Percentiles rank a stretch among this genome's conserved stretches.
Conservation (phyloP, 2,888 invertebrate genomes). For the Nemurella pictetii region DNA sequence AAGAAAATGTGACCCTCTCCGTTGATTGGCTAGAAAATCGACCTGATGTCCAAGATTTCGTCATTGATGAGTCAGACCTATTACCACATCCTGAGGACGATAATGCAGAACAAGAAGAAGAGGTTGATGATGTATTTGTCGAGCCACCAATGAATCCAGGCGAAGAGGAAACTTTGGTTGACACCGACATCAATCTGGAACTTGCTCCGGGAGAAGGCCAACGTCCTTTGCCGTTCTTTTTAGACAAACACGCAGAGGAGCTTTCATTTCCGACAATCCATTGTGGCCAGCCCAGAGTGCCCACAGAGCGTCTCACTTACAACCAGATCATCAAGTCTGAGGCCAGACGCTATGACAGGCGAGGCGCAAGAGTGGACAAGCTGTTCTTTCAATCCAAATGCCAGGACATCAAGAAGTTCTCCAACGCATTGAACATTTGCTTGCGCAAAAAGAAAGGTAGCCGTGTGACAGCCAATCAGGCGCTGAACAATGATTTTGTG, state of each 20-base stretch:
- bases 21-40: not conserved
- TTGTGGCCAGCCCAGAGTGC: not conserved
- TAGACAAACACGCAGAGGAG: not conserved
- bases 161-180: constrained; percentile 9
- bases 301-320: not conserved
- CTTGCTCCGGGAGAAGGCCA: constrained; percentile 22
- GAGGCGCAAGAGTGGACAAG: not conserved
- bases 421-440: not conserved
- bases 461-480: not conserved
- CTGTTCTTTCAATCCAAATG: not conserved
- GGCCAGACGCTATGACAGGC: not conserved
- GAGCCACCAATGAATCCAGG: constrained; percentile 1
- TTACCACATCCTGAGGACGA: not conserved
- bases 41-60: not conserved
- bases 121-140: no score
- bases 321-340: not conserved
- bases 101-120: not conserved
- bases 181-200: not conserved
- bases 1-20: not conserved
- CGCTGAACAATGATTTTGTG: not conserved
- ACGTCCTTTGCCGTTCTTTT: not conserved
- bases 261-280: not conserved
- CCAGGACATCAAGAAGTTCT: not conserved
- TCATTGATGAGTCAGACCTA: not conserved
- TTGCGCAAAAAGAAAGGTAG: not conserved